Percentiles rank a stretch among this genome's conserved stretches.
Evolutionary conservation across 2,113 vertebrate species (phyloP).

Genomic region (Psittacara wagleri): DNA sequence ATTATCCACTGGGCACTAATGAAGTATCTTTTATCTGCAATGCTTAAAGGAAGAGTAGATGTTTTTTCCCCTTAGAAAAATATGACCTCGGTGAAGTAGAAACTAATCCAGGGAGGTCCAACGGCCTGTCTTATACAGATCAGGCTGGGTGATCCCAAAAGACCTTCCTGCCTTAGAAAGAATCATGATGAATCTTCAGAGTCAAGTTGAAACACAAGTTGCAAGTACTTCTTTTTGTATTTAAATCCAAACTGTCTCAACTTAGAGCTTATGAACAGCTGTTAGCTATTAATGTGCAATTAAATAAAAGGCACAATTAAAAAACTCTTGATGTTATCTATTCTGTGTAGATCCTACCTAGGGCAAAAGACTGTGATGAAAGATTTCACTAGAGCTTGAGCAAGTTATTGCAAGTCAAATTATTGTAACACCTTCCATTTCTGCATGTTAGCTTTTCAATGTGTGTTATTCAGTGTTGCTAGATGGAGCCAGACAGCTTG

Average conservation of each 20-base stretch:
- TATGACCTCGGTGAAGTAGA: not conserved
- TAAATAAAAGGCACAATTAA: constrained; percentile 5
- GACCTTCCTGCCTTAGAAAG: not conserved
- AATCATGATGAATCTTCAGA: not conserved
- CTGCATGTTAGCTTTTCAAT: not conserved
- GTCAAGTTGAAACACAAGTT: not conserved
- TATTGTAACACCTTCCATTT: not conserved
- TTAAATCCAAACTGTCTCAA: not conserved
- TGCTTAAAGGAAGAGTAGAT: not conserved
- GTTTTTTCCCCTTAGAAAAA: not conserved
- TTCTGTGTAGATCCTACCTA: not conserved
- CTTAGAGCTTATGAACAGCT: not conserved
- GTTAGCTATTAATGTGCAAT: not conserved
- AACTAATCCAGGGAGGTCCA: not conserved
- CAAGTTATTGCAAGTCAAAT: constrained; percentile 11
- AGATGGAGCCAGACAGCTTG: not conserved
- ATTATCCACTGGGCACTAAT: not conserved
- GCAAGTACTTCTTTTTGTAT: not conserved
- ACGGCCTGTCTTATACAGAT: not conserved
- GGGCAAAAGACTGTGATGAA: not conserved
- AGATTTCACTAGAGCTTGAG: not conserved
- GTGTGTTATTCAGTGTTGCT: not conserved
- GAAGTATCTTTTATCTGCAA: not conserved
- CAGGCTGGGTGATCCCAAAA: not conserved
- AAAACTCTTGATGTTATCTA: constrained; percentile 1